Conservation (phyloP, 2,113 vertebrate genomes). For the Prochilodus magdalenae region DNA sequence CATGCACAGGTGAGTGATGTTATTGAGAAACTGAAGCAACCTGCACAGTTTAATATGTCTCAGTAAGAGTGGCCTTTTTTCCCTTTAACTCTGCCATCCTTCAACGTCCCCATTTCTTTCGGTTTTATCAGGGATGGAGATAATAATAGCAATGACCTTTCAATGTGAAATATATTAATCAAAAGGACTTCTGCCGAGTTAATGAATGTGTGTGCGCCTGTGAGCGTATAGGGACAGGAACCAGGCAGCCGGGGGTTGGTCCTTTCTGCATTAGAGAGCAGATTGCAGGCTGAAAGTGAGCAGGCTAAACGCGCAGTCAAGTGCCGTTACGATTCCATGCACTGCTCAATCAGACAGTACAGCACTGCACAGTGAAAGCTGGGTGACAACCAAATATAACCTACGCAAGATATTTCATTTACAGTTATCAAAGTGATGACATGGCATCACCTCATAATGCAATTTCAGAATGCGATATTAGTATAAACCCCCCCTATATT, state of each 20-base stretch:
- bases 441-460: too few relatives aligned
- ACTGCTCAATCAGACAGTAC: constrained; percentile 7
- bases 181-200: constrained; percentile 66
- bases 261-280: constrained; percentile 60
- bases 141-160: constrained; percentile 71
- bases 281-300: constrained; percentile 45
- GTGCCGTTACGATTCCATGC: too few relatives aligned
- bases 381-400: too few relatives aligned
- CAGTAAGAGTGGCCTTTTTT: constrained; percentile 22
- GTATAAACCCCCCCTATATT: too few relatives aligned
- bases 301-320: neutral
- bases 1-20: neutral
- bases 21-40: neutral
- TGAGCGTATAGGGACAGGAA: constrained; percentile 8
- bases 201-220: constrained; percentile 61
- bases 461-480: too few relatives aligned
- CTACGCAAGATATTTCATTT: too few relatives aligned
- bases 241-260: constrained; percentile 47
- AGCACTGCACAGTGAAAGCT: too few relatives aligned
- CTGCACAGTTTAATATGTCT: constrained; percentile 33
- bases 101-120: constrained; percentile 62
- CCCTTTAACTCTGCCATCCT: constrained; percentile 33
- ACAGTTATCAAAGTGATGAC: too few relatives aligned
- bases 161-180: constrained; percentile 63
- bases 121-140: constrained; percentile 50